These are phyloP conservation scores for Neoascia interrupta DNA, from an alignment of 2,888 invertebrate species.

Conservation along the genomic window DNA sequence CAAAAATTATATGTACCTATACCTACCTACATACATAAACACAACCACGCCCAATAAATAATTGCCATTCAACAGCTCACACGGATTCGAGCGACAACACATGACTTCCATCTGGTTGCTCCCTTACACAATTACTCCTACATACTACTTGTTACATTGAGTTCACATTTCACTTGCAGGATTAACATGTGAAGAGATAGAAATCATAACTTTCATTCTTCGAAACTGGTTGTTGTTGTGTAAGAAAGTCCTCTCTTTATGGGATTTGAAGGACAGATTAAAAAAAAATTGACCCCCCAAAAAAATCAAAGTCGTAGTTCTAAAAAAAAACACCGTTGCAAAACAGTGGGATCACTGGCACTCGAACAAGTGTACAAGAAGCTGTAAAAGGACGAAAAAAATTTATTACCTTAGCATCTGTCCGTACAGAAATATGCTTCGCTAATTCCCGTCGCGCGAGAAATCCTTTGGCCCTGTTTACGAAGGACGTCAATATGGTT, in stretches of 20 bases:
- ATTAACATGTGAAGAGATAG: slow-evolving; percentile 7
- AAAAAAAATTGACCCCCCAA: background rate
- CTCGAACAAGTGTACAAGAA: background rate
- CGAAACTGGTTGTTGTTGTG: no score
- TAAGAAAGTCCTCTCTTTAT: background rate
- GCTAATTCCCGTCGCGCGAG: background rate
- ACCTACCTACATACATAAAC: no score
- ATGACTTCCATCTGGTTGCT: slow-evolving; percentile 14
- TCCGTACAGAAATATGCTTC: slow-evolving; percentile 2
- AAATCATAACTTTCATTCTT: slow-evolving; percentile 14
- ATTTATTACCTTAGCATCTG: slow-evolving; percentile 48
- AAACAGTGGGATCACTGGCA: slow-evolving; percentile 10
- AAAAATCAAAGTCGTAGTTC: slow-evolving; percentile 8
- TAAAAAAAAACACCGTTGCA: slow-evolving; percentile 9
- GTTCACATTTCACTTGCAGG: background rate
- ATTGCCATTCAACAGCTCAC: slow-evolving; percentile 42
- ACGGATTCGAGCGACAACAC: slow-evolving; percentile 25
- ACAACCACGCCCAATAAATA: slow-evolving; percentile 64
- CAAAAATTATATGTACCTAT: no score
- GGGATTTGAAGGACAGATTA: background rate
- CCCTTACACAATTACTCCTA: no score
- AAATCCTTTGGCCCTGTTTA: slow-evolving; percentile 1
- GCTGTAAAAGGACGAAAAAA: slow-evolving; percentile 19
- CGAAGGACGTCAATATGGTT: background rate
- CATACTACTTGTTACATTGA: no score